Base-by-base conservation (phyloP, 1,140 invertebrate genomes). In the Heliconius hermathena region DNA sequence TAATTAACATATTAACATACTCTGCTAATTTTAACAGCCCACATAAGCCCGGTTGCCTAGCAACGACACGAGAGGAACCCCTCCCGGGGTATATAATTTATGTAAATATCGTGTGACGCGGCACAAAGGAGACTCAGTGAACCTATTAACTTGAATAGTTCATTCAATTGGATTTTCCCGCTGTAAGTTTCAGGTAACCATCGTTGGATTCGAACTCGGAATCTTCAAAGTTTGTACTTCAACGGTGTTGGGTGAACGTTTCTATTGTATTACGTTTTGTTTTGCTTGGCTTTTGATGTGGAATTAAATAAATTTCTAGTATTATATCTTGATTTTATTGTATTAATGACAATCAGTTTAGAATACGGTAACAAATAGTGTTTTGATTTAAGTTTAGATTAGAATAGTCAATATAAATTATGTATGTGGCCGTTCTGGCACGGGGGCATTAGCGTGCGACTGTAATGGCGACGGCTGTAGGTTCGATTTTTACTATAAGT, bases 101-200 rank as follows among this genome's bases (percentile, higher is more conserved):
- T 80, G 79, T 71, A 80, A 80, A 80, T 80, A 80, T 75, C 79
- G 26, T 71, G 79, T 76, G 70, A 75, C 74, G 38, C 46, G 49
- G 13, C 74, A 80, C 79, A 76, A 80, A 76, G 74, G 79, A 74
- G 76, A 71, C 36, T 76, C 71, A 75, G 41, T 73, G 72, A 77
- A 77, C 73, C 76, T 60, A 81, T 81, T 81, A 77, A 77, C 80
- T 77, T 78, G 60, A 81, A 81, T 81, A 81, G 57, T 81, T 77
- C 80, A 70, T 57, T 77, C 76, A 74, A 77, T 81, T 74, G 74
- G 75, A 80, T 81, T 76, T 52, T 46, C 74, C 49, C 72, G 76
- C 6, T 36, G 33, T 77, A 71, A 77, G 76, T 77, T 81, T 81
- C 80, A 77, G 72, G 76, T 81, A 77, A 49, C 75, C 57, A 29